A percentile compares a stretch with the other conserved stretches of the same genome.
These are phyloP conservation scores for Phengaris arion DNA, from an alignment of 2,888 invertebrate genomes.

Conservation along the genomic window DNA sequence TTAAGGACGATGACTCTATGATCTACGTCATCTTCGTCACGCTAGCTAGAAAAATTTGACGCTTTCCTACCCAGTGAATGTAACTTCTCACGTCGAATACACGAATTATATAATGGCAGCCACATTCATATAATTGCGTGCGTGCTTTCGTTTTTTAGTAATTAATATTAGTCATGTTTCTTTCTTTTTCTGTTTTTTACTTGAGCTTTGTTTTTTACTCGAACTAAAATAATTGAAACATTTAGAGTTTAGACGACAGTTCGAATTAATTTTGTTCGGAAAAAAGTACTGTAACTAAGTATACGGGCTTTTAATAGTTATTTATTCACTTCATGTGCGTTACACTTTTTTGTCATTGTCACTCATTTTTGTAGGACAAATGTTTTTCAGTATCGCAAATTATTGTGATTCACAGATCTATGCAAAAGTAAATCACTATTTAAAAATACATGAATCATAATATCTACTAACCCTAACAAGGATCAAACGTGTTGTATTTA, in stretches of 20 bases:
- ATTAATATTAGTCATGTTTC: neutral
- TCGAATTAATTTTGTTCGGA: neutral
- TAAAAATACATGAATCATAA: neutral
- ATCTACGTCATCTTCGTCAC: conserved; percentile 39
- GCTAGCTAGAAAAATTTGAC: neutral
- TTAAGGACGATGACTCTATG: conserved; percentile 65
- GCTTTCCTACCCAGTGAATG: neutral
- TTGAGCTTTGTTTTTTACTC: neutral
- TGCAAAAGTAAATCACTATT: neutral
- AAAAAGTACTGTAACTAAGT: neutral
- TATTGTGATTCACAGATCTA: neutral
- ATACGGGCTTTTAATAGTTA: neutral
- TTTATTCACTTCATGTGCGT: neutral
- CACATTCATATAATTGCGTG: conserved; percentile 4
- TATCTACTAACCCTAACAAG: neutral
- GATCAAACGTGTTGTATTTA: neutral
- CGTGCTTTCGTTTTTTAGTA: conserved; percentile 1
- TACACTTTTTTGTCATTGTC: neutral
- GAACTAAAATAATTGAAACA: neutral
- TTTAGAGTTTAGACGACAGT: neutral
- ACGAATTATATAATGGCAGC: neutral
- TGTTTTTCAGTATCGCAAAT: neutral
- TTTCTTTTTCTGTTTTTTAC: neutral
- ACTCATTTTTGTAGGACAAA: neutral
- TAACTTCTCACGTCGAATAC: neutral